Evolutionary conservation across 2,797 vertebrate species (phyloP).

Genomic region (Amniataba percoides): DNA sequence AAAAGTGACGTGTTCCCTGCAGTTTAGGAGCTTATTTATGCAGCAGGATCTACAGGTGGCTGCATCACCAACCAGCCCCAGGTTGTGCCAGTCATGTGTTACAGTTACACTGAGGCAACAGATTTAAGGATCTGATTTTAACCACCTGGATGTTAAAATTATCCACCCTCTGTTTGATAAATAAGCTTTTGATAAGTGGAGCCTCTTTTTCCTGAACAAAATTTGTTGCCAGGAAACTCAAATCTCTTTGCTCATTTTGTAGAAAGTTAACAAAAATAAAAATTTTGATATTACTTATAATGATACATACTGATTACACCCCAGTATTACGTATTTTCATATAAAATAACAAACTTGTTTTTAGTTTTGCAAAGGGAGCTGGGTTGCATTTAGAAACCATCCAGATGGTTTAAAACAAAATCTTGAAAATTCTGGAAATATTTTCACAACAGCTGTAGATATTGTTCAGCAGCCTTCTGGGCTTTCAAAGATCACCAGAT

Average conservation of each 20-base stretch:
- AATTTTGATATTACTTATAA: neutral
- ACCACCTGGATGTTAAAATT: neutral
- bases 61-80: neutral
- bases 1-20: conserved; percentile 15
- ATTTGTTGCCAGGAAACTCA: neutral
- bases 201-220: conserved; percentile 10
- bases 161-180: neutral
- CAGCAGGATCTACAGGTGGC: conserved; percentile 10
- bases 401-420: neutral
- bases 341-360: neutral
- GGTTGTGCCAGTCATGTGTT: neutral
- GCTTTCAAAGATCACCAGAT: neutral
- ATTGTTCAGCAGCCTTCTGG: neutral
- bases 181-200: neutral
- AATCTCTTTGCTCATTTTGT: neutral
- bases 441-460: neutral
- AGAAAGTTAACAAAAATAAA: neutral
- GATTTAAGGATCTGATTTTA: neutral
- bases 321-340: neutral
- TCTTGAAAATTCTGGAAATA: neutral
- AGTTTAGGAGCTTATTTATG: conserved; percentile 36
- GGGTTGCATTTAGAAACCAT: neutral
- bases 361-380: neutral
- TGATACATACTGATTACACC: neutral
- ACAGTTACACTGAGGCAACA: neutral